Evolutionary conservation across 2,797 vertebrate species (phyloP).

Genomic region (Lates japonicus): DNA sequence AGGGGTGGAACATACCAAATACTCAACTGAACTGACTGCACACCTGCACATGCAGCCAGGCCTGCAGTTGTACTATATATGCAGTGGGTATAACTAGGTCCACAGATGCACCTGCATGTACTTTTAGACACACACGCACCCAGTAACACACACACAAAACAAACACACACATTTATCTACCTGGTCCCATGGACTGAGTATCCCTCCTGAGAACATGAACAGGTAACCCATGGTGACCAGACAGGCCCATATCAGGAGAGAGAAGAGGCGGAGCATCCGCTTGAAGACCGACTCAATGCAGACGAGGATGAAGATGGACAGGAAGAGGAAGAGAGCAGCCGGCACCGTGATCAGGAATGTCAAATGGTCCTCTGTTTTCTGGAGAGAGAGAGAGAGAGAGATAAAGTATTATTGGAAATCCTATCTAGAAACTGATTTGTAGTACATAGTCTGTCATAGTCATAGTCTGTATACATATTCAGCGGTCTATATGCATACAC

Average conservation of each 20-base stretch:
- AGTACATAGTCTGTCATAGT: not conserved
- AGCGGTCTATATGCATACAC: not conserved
- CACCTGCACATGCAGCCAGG: not conserved
- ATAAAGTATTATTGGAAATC: not conserved
- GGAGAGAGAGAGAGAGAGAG: conserved; percentile 56
- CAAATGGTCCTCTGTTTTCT: conserved; percentile 95
- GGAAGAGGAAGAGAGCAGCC: conserved; percentile 95
- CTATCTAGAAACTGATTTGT: not conserved
- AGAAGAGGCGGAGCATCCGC: conserved; percentile 95
- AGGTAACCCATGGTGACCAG: conserved; percentile 98
- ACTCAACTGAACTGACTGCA: not conserved
- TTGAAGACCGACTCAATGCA: conserved; percentile 97
- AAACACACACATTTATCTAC: conserved; percentile 76
- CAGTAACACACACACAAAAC: not conserved
- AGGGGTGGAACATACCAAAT: not conserved
- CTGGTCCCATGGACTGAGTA: conserved; percentile 98
- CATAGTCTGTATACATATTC: not conserved
- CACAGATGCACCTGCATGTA: not conserved
- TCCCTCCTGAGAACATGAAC: conserved; percentile 97
- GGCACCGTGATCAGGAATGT: conserved; percentile 97
- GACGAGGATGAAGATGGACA: conserved; percentile 97
- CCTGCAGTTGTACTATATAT: not conserved
- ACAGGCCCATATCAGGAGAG: conserved; percentile 96
- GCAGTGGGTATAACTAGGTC: not conserved
- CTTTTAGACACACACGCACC: not conserved